Percentiles rank a stretch among this genome's conserved stretches.
Conservation (phyloP, 2,888 invertebrate species). For the Trachelus tabidus region DNA sequence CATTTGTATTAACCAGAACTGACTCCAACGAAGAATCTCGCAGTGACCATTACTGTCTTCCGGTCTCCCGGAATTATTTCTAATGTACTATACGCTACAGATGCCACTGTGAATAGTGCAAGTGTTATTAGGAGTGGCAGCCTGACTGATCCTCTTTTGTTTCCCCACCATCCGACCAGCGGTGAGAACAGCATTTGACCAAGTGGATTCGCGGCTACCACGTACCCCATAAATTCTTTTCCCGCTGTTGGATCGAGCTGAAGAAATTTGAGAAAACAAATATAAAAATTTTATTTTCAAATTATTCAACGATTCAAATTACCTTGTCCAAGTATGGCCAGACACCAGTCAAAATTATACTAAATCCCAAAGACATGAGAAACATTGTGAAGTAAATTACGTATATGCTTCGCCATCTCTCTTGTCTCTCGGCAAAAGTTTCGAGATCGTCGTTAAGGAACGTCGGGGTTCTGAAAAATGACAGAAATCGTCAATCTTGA, state of each 20-base stretch:
- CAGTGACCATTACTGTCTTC: slow-evolving; percentile 80
- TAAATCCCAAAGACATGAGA: slow-evolving; percentile 88
- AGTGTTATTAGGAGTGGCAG: slow-evolving; percentile 79
- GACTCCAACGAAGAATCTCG: slow-evolving; percentile 84
- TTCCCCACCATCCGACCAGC: slow-evolving; percentile 86
- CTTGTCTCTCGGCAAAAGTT: slow-evolving; percentile 73
- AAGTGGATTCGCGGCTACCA: slow-evolving; percentile 88
- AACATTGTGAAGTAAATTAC: slow-evolving; percentile 91
- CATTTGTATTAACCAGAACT: slow-evolving; percentile 75
- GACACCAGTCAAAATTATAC: slow-evolving; percentile 87
- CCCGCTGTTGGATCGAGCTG: slow-evolving; percentile 83
- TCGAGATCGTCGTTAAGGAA: slow-evolving; percentile 70
- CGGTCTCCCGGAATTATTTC: slow-evolving; percentile 74
- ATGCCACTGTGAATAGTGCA: slow-evolving; percentile 78
- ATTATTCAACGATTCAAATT: slow-evolving; percentile 24
- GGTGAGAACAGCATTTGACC: slow-evolving; percentile 90
- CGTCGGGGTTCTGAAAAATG: neutral
- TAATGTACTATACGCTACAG: slow-evolving; percentile 79
- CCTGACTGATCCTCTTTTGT: slow-evolving; percentile 78
- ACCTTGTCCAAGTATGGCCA: slow-evolving; percentile 92
- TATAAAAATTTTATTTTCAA: neutral
- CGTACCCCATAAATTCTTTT: slow-evolving; percentile 85
- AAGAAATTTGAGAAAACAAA: slow-evolving; percentile 40
- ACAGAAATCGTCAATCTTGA: neutral
- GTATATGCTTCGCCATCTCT: slow-evolving; percentile 83